A percentile compares a stretch with the other conserved stretches of the same genome.
phyloP scores from a whole-genome alignment of 2,888 invertebrate genomes.

The Netelia virgata region DNA sequence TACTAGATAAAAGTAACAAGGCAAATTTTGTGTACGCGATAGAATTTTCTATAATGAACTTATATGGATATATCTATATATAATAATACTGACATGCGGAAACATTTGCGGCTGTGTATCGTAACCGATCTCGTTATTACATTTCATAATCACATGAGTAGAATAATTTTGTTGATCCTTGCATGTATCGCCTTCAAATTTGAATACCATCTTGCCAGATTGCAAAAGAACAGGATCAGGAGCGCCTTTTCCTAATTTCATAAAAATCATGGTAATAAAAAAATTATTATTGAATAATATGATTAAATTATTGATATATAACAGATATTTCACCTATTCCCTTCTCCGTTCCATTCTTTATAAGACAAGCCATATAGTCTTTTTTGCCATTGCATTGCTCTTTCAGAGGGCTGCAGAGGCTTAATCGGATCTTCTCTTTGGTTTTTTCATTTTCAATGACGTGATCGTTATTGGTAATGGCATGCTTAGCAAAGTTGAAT shows the following conservation, averaged over 20 bases:
- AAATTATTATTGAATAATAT: slow-evolving; percentile 14
- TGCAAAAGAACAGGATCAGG: slow-evolving; percentile 65
- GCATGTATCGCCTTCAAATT: slow-evolving; percentile 78
- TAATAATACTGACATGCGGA: slow-evolving; percentile 71
- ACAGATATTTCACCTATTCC: slow-evolving; percentile 76
- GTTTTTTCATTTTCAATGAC: slow-evolving; percentile 54
- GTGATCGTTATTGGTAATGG: slow-evolving; percentile 64
- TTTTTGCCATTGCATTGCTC: slow-evolving; percentile 73
- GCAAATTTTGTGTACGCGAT: not conserved
- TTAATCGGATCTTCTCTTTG: slow-evolving; percentile 71
- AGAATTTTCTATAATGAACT: too few species aligned
- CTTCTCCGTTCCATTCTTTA: slow-evolving; percentile 72
- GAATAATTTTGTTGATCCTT: slow-evolving; percentile 69
- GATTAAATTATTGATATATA: not conserved
- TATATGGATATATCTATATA: not conserved
- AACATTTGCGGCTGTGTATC: slow-evolving; percentile 72
- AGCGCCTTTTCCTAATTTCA: slow-evolving; percentile 73
- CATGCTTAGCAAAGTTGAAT: slow-evolving; percentile 72
- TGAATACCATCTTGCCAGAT: slow-evolving; percentile 71
- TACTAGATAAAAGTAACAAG: slow-evolving; percentile 37
- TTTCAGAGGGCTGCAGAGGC: slow-evolving; percentile 74
- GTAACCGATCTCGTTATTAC: slow-evolving; percentile 73
- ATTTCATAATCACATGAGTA: slow-evolving; percentile 76
- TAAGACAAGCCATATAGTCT: slow-evolving; percentile 77
- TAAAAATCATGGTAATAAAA: not conserved